Evolutionary conservation across 92 coral and sea anemone genomes (phyloP).

Genomic region (Siderastrea siderea): DNA sequence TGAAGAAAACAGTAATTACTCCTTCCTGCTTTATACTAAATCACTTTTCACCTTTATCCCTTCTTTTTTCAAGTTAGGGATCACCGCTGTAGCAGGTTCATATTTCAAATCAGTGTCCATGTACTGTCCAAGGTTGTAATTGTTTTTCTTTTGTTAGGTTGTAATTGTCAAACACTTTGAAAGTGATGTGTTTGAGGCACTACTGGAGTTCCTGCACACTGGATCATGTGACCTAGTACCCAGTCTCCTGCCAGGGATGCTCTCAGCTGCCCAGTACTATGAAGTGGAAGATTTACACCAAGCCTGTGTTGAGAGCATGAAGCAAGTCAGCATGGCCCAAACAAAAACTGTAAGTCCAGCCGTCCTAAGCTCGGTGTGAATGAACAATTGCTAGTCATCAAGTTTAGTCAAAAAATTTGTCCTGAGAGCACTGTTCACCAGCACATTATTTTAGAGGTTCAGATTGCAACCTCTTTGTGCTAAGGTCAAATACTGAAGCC

Average conservation of each 20-base stretch:
- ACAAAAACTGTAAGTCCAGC: not conserved
- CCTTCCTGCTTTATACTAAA: too few species aligned
- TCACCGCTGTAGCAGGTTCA: not conserved
- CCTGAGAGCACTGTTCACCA: too few species aligned
- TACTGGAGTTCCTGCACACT: constrained; percentile 88
- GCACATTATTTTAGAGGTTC: too few species aligned
- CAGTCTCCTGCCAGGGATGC: constrained; percentile 86
- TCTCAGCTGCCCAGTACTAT: constrained; percentile 94
- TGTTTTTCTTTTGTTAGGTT: constrained; percentile 1
- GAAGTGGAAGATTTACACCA: constrained; percentile 84
- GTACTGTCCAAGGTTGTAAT: not conserved
- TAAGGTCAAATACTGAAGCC: too few species aligned
- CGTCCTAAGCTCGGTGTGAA: too few species aligned
- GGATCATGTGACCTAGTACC: constrained; percentile 86
- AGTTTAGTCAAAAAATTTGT: too few species aligned
- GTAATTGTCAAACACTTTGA: constrained; percentile 85
- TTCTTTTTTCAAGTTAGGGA: not conserved
- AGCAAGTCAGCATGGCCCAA: constrained; percentile 59
- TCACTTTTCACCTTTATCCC: too few species aligned
- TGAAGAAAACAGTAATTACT: too few species aligned
- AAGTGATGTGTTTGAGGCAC: constrained; percentile 86
- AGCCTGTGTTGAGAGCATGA: constrained; percentile 82
- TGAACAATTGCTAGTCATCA: too few species aligned
- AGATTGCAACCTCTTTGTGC: too few species aligned
- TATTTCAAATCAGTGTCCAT: not conserved